phyloP scores from a whole-genome alignment of 1,140 invertebrate species.

The Periplaneta americana region DNA sequence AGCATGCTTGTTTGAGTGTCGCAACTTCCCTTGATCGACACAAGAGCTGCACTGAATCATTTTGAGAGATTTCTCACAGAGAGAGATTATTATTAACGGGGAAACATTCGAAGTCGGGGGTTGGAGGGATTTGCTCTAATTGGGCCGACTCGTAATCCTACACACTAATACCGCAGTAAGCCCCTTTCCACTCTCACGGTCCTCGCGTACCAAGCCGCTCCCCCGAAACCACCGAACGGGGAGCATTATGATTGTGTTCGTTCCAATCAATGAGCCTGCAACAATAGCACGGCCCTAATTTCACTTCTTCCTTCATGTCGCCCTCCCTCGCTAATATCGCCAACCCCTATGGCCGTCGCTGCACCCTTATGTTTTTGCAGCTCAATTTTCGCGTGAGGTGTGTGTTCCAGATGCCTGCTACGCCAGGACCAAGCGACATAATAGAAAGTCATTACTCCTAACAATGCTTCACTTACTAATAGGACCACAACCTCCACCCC shows the following conservation, averaged over 20 bases:
- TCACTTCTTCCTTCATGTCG: not conserved
- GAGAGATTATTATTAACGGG: not conserved
- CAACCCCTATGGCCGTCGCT: not conserved
- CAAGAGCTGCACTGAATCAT: not conserved
- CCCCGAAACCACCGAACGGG: not conserved
- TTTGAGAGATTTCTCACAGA: not conserved
- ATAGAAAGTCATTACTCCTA: constrained; percentile 9
- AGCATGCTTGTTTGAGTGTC: too few relatives aligned
- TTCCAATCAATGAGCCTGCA: constrained; percentile 2
- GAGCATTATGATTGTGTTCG: not conserved
- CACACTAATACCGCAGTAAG: not conserved
- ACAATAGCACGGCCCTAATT: not conserved
- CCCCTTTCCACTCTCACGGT: not conserved
- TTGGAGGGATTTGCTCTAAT: not conserved
- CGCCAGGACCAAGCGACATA: not conserved
- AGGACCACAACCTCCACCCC: not conserved
- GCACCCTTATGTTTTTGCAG: not conserved
- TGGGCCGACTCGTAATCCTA: not conserved
- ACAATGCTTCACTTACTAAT: constrained; percentile 7
- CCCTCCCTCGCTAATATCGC: not conserved
- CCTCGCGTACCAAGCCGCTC: not conserved
- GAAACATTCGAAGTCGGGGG: not conserved
- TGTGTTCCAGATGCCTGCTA: not conserved
- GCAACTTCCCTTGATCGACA: not conserved
- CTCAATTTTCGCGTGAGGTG: not conserved